Evolutionary conservation across 2,797 vertebrate genomes (phyloP).

Genomic region (Distichodus sexfasciatus): DNA sequence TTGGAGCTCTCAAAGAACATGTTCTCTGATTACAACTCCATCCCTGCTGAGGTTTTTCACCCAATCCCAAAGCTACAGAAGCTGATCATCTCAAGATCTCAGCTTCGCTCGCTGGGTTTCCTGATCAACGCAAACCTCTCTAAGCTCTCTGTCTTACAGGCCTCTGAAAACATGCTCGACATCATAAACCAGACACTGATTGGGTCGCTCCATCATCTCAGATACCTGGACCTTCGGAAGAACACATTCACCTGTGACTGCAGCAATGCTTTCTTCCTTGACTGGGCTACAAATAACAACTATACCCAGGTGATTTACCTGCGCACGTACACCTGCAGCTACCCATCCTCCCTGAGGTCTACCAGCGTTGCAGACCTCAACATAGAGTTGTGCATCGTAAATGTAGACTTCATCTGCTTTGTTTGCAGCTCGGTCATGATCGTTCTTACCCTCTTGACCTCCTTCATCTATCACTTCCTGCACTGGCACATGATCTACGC

Average conservation of each 20-base stretch:
- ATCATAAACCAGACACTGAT: conserved; percentile 40
- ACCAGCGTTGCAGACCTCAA: conserved; percentile 31
- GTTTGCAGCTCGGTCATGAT: conserved; percentile 25
- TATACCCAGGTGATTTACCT: conserved; percentile 58
- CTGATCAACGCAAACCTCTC: conserved; percentile 43
- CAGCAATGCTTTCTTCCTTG: conserved; percentile 52
- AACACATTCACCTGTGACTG: conserved; percentile 65
- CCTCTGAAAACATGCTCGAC: conserved; percentile 37
- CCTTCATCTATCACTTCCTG: conserved; percentile 28
- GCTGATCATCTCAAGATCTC: conserved; percentile 40
- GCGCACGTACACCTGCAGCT: conserved; percentile 41
- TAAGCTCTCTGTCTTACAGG: conserved; percentile 32
- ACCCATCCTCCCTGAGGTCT: conserved; percentile 35
- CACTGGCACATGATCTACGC: too few species aligned
- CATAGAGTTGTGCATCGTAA: conserved; percentile 33
- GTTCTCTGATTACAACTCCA: conserved; percentile 20
- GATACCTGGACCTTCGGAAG: conserved; percentile 47
- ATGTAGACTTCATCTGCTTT: conserved; percentile 41
- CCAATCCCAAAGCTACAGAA: conserved; percentile 39
- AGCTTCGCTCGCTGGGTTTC: conserved; percentile 52
- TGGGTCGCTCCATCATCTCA: conserved; percentile 28
- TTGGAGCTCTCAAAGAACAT: conserved; percentile 53
- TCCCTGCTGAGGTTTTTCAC: conserved; percentile 41
- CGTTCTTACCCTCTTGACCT: conserved; percentile 14
- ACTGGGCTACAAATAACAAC: conserved; percentile 52